Evolutionary conservation across 2,888 invertebrate species (phyloP), one percentile per base, ranked within the genome.

Genomic region (Pterobdella sp.): DNA sequence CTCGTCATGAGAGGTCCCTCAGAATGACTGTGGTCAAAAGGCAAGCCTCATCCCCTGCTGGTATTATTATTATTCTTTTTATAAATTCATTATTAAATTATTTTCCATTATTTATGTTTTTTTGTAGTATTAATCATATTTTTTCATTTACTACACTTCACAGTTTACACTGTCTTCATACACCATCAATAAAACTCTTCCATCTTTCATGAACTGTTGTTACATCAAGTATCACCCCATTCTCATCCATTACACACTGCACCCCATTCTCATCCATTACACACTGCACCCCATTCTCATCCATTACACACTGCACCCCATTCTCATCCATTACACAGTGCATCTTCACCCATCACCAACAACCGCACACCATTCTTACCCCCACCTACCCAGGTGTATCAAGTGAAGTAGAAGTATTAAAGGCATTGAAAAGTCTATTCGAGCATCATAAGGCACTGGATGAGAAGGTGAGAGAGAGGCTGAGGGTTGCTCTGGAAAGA

Each of bases 371-470:
- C 60, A 56, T 56, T 26, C 26, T 26, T 56, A 4, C n/a, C 18
- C 26, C 26, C 60, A 56, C 26, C 60, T 26, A 56, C 26, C 60
- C 60, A 56, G 97, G 97, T 1, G 74, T 98, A 77, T 97, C 97
- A 81, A 95, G 95, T 81, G 98, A 98, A 86, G 98, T 98, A 75
- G 98, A 98, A 87, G 98, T 98, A 75, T 88, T 99, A 77, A 99
- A 99, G 87, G 98, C 98, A 75, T 88, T 99, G 81, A 98, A 98
- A 87, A 95, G 95, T 80, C 89, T 98, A 79, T 98, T 98, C 87
- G 98, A 99, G 86, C 98, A 98, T 86, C 98, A 99, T 88, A 99
- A 98, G 86, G 98, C 97, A 68, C 87, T 99, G 79, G 98, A 98
- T 87, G 98, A 98, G 87, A 99, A 99, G 90, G 97, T 97, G 75